Percentiles rank a stretch among this genome's conserved stretches.
phyloP scores from a whole-genome alignment of 1,140 invertebrate genomes.

The Parapsyche elsis region DNA sequence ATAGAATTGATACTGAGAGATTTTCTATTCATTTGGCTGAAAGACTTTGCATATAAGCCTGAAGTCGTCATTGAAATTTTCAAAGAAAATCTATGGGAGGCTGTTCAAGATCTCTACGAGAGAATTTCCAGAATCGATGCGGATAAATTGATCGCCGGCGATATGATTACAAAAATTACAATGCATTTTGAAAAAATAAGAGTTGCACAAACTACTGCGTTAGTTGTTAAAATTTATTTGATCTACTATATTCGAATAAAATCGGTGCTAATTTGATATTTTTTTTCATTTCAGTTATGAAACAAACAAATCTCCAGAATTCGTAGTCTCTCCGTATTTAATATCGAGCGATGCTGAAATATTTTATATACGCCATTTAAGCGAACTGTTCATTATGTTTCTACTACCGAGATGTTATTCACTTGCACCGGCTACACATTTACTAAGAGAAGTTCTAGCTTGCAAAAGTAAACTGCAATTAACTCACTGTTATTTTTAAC shows the following conservation, averaged over 20 bases:
- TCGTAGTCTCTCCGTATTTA: slow-evolving; percentile 81
- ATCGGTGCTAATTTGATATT: background rate
- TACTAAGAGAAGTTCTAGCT: slow-evolving; percentile 85
- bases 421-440: slow-evolving; percentile 78
- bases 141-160: slow-evolving; percentile 83
- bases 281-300: slow-evolving; percentile 68
- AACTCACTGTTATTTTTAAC: slow-evolving; percentile 5
- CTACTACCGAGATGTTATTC: slow-evolving; percentile 85
- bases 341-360: slow-evolving; percentile 78
- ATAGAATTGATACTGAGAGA: slow-evolving; percentile 83
- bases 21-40: slow-evolving; percentile 81
- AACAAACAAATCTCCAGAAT: slow-evolving; percentile 73
- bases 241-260: too few relatives aligned
- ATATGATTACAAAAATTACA: slow-evolving; percentile 82
- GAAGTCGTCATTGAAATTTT: slow-evolving; percentile 72
- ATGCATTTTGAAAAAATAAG: slow-evolving; percentile 88
- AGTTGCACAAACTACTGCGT: slow-evolving; percentile 79
- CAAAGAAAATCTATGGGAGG: slow-evolving; percentile 86
- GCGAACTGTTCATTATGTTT: slow-evolving; percentile 83
- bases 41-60: slow-evolving; percentile 72
- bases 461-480: slow-evolving; percentile 76
- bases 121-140: slow-evolving; percentile 80
- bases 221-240: slow-evolving; percentile 63
- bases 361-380: slow-evolving; percentile 83
- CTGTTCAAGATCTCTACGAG: slow-evolving; percentile 79